A percentile compares a stretch with the other conserved stretches of the same genome.
Conservation (phyloP, 2,797 vertebrate species). For the Taenioides sp. region DNA sequence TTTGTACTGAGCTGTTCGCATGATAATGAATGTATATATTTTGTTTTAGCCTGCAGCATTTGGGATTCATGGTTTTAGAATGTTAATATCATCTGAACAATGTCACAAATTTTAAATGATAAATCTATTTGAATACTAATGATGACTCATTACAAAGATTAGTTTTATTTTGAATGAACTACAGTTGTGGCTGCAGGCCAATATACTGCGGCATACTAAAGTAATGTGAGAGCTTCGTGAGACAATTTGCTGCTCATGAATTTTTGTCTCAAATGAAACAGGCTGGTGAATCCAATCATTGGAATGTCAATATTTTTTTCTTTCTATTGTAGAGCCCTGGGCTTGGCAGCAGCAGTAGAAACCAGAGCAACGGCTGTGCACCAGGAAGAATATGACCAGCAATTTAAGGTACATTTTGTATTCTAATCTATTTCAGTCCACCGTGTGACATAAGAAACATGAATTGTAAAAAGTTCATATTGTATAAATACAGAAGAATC, state of each 20-base stretch:
- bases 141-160: background rate
- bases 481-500: too few species aligned
- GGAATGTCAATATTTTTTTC: background rate
- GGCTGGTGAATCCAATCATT: background rate
- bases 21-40: too few species aligned
- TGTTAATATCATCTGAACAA: too few species aligned
- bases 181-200: background rate
- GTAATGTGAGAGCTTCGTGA: background rate
- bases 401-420: background rate
- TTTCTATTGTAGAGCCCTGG: background rate
- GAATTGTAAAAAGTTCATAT: too few species aligned
- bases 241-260: background rate
- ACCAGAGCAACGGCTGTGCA: background rate
- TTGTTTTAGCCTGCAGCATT: too few species aligned
- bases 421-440: background rate
- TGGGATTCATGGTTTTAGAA: too few species aligned
- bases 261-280: background rate
- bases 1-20: too few species aligned
- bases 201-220: background rate
- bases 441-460: too few species aligned
- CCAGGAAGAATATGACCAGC: background rate
- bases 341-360: background rate
- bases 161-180: background rate
- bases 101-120: too few species aligned
- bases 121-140: background rate